These are phyloP conservation scores for Acomys russatus DNA, from an alignment of 2,797 vertebrate species.

Conservation along the genomic window DNA sequence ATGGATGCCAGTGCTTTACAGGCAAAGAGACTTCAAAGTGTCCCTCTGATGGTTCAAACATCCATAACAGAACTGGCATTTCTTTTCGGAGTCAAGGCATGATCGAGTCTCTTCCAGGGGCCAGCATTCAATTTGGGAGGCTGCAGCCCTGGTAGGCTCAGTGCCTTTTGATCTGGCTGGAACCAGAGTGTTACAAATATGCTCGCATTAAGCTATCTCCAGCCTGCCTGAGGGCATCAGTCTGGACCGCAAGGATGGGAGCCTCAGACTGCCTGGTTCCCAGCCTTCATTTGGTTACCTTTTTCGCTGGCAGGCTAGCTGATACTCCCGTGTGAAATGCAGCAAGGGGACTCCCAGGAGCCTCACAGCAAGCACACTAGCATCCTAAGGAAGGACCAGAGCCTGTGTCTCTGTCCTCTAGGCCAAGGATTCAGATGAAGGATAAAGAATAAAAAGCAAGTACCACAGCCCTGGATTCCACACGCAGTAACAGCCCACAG, in stretches of 20 bases:
- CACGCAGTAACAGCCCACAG: background rate
- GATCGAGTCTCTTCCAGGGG: constrained; percentile 47
- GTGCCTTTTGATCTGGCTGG: constrained; percentile 77
- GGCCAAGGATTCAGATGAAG: constrained; percentile 27
- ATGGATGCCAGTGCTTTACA: constrained; percentile 78
- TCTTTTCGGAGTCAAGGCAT: constrained; percentile 70
- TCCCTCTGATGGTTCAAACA: constrained; percentile 74
- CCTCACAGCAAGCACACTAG: no score
- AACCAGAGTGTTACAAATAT: constrained; percentile 73
- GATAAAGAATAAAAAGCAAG: background rate
- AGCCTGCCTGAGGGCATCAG: constrained; percentile 63
- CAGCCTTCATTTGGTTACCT: background rate
- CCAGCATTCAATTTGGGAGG: constrained; percentile 9
- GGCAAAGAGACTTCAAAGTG: constrained; percentile 86
- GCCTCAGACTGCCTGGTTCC: constrained; percentile 39
- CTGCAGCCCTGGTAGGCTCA: constrained; percentile 18
- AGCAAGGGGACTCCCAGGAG: accelerated
- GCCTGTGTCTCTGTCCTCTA: background rate
- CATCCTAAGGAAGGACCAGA: background rate
- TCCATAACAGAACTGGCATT: constrained; percentile 76
- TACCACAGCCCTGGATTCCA: background rate
- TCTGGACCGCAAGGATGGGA: constrained; percentile 51
- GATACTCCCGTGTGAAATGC: background rate
- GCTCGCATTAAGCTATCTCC: constrained; percentile 72
- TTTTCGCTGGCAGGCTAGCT: constrained; percentile 31